Evolutionary conservation across 2,113 vertebrate species (phyloP).

Genomic region (Notarius quadriscutis): DNA sequence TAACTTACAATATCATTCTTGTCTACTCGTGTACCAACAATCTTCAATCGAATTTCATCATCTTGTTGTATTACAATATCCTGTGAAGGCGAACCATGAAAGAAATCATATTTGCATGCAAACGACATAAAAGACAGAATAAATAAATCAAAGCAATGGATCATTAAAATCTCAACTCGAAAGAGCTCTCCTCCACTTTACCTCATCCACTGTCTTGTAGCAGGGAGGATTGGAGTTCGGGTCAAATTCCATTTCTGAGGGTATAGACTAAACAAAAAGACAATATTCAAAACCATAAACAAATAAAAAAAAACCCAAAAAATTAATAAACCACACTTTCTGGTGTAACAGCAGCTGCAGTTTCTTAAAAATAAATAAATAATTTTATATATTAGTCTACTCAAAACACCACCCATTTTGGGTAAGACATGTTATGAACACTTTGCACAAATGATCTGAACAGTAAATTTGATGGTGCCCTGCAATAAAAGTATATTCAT

Average conservation of each 20-base stretch:
- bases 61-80: slow-evolving; percentile 93
- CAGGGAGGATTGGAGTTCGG: slow-evolving; percentile 92
- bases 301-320: background rate
- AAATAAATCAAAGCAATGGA: background rate
- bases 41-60: slow-evolving; percentile 90
- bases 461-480: background rate
- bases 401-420: background rate
- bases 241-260: slow-evolving; percentile 93
- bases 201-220: slow-evolving; percentile 91
- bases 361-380: background rate
- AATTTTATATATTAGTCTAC: background rate
- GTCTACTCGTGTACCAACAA: slow-evolving; percentile 90
- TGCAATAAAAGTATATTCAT: background rate
- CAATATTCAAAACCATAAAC: background rate
- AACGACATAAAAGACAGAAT: background rate
- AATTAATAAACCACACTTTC: background rate
- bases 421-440: background rate
- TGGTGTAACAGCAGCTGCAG: background rate
- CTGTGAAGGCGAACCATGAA: slow-evolving; percentile 58
- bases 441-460: background rate
- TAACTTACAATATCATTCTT: slow-evolving; percentile 90
- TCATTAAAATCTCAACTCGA: background rate
- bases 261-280: slow-evolving; percentile 80
- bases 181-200: slow-evolving; percentile 55
- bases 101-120: background rate